Evolutionary conservation across 2,113 vertebrate species (phyloP), one percentile per base, ranked within the genome.

Genomic region (Pogonocichla stellata): DNA sequence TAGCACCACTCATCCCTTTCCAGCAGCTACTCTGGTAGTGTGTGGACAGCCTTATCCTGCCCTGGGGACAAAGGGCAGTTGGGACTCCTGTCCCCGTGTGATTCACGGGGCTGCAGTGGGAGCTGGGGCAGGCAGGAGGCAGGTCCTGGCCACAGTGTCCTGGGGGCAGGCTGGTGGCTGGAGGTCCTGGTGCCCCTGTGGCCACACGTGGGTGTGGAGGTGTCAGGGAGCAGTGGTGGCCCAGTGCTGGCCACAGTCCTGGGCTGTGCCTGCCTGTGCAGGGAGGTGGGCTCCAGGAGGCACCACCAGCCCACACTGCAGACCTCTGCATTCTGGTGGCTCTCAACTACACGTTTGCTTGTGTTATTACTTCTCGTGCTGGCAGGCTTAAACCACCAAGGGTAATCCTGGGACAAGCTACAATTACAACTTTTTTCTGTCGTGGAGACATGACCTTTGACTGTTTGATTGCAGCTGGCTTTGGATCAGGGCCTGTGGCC

Each of bases 391-490:
- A 95, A 91, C 86, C 48, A 89, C 69, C 67, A 62, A 88, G 92
- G 86, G 91, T 97, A 95, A 94, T 91, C 87, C 89, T 93, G 95
- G 93, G 95, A 96, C 94, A 92, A 84, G 70, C 77, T 95, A 75
- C 86, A 89, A 53, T 84, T 93, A 91, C 89, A 84, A 45, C 80
- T 95, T 81, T 72, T 95, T 86, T 86, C 89, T 95, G 75, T 80
- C 78, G 60, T 93, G 88, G 86, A 94, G 94, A 95, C 94, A 78
- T 43, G 95, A 95, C 96, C 96, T 96, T 94, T 96, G 96, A 74
- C 93, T 86, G 56, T 73, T 92, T 93, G 90, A 90, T 90, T 88
- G 85, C 81, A 90, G 61, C 85, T 95, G 95, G 94, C 94, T 94
- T 78, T 93, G 90, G 82, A 83, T 80, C 95, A 96, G 95, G 95